phyloP scores from a whole-genome alignment of 2,113 vertebrate species.

The Sander vitreus region DNA sequence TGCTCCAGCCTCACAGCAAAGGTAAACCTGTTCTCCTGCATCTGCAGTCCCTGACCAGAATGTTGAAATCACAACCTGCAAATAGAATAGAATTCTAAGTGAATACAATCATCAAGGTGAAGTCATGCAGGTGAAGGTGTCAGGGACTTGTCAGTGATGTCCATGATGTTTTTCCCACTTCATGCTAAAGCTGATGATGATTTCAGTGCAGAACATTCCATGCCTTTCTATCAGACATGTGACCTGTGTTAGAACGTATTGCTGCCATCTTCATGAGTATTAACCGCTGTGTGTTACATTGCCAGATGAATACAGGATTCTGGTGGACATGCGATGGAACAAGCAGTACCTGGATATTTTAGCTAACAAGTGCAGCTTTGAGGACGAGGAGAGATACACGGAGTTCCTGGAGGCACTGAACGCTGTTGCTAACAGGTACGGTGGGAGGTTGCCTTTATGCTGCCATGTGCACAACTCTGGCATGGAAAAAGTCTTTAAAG shows the following conservation, averaged over 20 bases:
- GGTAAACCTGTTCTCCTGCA: constrained; percentile 77
- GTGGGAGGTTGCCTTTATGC: background rate
- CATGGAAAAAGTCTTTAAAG: background rate
- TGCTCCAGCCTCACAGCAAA: constrained; percentile 90
- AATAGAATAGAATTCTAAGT: background rate
- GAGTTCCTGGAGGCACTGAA: constrained; percentile 91
- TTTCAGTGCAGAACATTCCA: background rate
- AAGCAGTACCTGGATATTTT: constrained; percentile 94
- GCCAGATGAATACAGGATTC: constrained; percentile 92
- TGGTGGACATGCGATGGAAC: constrained; percentile 97
- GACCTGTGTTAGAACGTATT: background rate
- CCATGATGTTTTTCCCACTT: background rate
- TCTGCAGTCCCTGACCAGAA: background rate
- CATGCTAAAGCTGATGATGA: background rate
- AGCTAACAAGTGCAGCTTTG: constrained; percentile 91
- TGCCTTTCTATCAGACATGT: background rate
- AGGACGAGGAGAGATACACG: constrained; percentile 88
- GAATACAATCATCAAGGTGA: background rate
- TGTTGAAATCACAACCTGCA: too few species aligned
- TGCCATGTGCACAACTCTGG: background rate
- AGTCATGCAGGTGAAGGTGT: background rate
- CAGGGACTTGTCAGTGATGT: background rate
- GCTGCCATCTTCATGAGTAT: background rate
- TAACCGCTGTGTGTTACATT: background rate
- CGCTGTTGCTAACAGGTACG: constrained; percentile 91